Evolutionary conservation across 1,140 invertebrate genomes (phyloP).

Genomic region (Cotesia typhae): DNA sequence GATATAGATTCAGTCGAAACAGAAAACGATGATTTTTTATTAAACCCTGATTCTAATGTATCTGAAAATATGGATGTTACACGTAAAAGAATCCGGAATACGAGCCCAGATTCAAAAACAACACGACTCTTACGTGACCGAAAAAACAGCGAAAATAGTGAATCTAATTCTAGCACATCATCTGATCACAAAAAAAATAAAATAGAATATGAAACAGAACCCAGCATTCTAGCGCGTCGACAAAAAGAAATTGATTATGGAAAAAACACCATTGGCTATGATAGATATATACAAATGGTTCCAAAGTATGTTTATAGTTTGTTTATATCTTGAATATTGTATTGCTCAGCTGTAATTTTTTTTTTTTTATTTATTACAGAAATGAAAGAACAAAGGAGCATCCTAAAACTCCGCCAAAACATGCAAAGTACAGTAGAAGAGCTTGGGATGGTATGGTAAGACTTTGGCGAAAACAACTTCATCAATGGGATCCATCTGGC

Average conservation of each 20-base stretch:
- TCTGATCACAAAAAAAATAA: conserved; percentile 46
- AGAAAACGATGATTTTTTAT: no score
- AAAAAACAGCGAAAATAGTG: conserved; percentile 52
- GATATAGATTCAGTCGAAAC: no score
- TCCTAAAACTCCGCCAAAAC: conserved; percentile 88
- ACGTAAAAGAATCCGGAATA: conserved; percentile 45
- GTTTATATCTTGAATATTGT: conserved; percentile 15
- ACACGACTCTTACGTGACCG: conserved; percentile 48
- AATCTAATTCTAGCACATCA: conserved; percentile 58
- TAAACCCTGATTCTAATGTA: no score
- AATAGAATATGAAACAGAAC: conserved; percentile 77
- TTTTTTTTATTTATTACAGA: conserved; percentile 57
- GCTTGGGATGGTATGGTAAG: conserved; percentile 90
- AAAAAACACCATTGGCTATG: conserved; percentile 91
- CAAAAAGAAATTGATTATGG: conserved; percentile 96
- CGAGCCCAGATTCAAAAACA: conserved; percentile 34
- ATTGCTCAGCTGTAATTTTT: no score
- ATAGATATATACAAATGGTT: conserved; percentile 77
- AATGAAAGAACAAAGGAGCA: conserved; percentile 73
- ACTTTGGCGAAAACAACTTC: conserved; percentile 85
- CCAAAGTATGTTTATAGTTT: conserved; percentile 71
- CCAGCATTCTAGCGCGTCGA: conserved; percentile 74
- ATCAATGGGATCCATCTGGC: conserved; percentile 79
- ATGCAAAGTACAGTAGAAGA: conserved; percentile 85
- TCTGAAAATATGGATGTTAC: conserved; percentile 25